phyloP scores from a whole-genome alignment of 92 coral and sea anemone genomes.

The Heliopora coerulea region DNA sequence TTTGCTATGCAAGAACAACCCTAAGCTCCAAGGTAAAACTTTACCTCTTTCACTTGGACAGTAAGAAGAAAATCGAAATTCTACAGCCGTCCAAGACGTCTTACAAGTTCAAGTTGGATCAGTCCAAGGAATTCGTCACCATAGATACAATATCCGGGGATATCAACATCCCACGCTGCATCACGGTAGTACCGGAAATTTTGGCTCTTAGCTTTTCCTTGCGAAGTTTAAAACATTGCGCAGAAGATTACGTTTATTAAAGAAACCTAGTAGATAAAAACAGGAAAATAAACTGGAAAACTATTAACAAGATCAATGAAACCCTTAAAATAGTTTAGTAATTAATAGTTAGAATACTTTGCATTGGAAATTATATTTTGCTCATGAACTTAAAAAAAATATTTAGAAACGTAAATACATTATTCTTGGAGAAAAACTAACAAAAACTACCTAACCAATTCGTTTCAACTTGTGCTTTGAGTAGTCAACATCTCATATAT shows the following conservation, averaged over 20 bases:
- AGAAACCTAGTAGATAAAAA: too few species aligned
- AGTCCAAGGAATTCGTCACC: constrained; percentile 59
- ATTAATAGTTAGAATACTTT: too few species aligned
- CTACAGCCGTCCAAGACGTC: constrained; percentile 72
- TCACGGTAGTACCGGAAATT: constrained; percentile 49
- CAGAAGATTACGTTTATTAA: background rate
- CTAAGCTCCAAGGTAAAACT: constrained; percentile 32
- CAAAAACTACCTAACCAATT: too few species aligned
- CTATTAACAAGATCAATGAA: too few species aligned
- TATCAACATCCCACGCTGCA: constrained; percentile 46
- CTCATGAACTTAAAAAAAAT: too few species aligned
- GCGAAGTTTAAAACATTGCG: constrained; percentile 9
- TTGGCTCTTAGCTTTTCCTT: constrained; percentile 53
- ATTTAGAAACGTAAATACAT: too few species aligned
- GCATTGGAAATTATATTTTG: too few species aligned
- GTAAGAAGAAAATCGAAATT: constrained; percentile 43
- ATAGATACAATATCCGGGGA: constrained; percentile 49
- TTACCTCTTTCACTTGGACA: constrained; percentile 45
- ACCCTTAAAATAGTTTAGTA: too few species aligned
- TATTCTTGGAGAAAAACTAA: too few species aligned
- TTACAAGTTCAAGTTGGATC: constrained; percentile 70
- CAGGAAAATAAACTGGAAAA: too few species aligned
- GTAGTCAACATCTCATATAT: too few species aligned
- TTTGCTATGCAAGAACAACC: constrained; percentile 46
- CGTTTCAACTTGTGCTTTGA: too few species aligned